A percentile compares a stretch with the other conserved stretches of the same genome.
Conservation (phyloP, 2,888 invertebrate genomes). For the Mythimna loreyi region DNA sequence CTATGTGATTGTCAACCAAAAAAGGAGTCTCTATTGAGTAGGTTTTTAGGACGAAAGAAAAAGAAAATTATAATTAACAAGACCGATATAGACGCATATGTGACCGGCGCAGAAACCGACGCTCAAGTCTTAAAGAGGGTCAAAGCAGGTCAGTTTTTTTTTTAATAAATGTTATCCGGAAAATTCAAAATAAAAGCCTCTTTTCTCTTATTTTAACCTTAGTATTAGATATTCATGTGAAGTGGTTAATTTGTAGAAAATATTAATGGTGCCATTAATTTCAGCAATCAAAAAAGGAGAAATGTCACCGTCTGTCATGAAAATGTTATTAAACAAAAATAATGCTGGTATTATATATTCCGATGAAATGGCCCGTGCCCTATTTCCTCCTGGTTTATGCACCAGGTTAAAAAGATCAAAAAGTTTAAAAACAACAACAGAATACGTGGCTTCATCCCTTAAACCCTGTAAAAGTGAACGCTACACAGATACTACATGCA, state of each 20-base stretch:
- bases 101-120: constrained; percentile 10
- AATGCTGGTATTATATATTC: constrained; percentile 56
- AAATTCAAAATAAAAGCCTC: neutral
- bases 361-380: constrained; percentile 25
- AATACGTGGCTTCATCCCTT: neutral
- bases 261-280: constrained; percentile 15
- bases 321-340: constrained; percentile 46
- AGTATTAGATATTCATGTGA: neutral
- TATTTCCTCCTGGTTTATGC: constrained; percentile 12
- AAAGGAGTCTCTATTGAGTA: constrained; percentile 16
- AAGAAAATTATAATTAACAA: constrained; percentile 17
- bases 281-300: constrained; percentile 46
- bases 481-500: neutral
- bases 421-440: constrained; percentile 25
- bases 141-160: constrained; percentile 40
- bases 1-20: constrained; percentile 23
- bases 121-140: constrained; percentile 34
- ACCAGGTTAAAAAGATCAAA: constrained; percentile 17
- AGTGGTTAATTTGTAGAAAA: neutral
- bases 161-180: neutral
- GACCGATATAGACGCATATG: constrained; percentile 27
- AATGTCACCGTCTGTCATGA: constrained; percentile 50
- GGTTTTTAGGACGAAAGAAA: constrained; percentile 6
- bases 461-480: constrained; percentile 40
- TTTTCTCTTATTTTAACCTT: too few species aligned